These are phyloP conservation scores for Drosophila tanythrix DNA, from an alignment of 2,888 invertebrate species.

Conservation along the genomic window DNA sequence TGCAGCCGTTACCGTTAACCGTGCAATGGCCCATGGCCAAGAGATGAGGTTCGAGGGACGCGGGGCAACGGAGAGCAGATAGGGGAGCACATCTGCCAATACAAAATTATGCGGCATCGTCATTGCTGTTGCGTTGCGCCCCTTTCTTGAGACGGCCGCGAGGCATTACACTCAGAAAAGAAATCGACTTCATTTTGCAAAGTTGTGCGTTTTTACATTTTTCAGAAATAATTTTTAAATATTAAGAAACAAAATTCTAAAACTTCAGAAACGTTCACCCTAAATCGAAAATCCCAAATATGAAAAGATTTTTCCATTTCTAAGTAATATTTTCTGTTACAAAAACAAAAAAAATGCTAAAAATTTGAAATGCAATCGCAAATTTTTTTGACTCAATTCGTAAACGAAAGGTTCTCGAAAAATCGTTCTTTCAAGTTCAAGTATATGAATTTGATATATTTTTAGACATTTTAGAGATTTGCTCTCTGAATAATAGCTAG, in stretches of 20 bases:
- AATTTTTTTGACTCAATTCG: neutral
- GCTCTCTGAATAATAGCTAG: neutral
- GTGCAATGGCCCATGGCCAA: constrained; percentile 65
- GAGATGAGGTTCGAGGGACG: constrained; percentile 10
- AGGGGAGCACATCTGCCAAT: constrained; percentile 63
- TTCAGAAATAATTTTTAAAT: neutral
- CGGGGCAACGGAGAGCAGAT: neutral
- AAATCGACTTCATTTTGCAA: neutral
- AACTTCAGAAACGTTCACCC: neutral
- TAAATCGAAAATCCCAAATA: neutral
- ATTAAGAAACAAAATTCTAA: neutral
- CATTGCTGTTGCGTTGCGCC: constrained; percentile 16
- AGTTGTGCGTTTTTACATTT: neutral
- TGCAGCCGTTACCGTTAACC: constrained; percentile 68
- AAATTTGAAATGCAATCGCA: neutral
- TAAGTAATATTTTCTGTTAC: neutral
- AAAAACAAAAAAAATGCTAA: neutral
- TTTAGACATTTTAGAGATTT: neutral
- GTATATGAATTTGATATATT: neutral
- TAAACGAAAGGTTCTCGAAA: neutral
- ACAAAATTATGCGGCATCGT: constrained; percentile 72
- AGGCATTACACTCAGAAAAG: constrained; percentile 24
- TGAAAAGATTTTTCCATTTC: neutral
- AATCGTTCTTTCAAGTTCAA: neutral
- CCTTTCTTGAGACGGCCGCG: constrained; percentile 8